Percentiles rank a stretch among this genome's conserved stretches.
These are phyloP conservation scores for Ernsta delagoae DNA, from an alignment of 2,888 invertebrate genomes.

Conservation along the genomic window DNA sequence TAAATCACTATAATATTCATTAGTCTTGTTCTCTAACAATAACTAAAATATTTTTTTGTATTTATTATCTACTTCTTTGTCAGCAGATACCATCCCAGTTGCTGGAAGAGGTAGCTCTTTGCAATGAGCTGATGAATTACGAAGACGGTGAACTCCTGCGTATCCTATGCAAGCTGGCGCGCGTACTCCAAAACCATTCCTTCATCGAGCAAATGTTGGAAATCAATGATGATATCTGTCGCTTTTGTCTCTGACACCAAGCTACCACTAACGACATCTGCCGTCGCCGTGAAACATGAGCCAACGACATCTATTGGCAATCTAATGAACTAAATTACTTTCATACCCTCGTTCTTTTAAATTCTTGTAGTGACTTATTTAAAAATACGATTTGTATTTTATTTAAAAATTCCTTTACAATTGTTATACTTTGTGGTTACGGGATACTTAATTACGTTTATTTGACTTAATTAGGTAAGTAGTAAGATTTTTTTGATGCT, in stretches of 20 bases:
- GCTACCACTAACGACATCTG: conserved; percentile 14
- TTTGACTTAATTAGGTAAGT: conserved; percentile 24
- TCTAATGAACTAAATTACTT: neutral
- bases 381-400: conserved; percentile 49
- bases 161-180: conserved; percentile 87
- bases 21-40: too few species aligned
- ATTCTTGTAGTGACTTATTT: conserved; percentile 28
- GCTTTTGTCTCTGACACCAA: conserved; percentile 86
- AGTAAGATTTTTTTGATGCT: conserved; percentile 25
- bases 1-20: too few species aligned
- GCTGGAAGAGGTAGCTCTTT: conserved; percentile 86
- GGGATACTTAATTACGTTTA: conserved; percentile 30
- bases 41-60: too few species aligned
- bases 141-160: conserved; percentile 86
- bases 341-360: neutral
- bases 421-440: conserved; percentile 27
- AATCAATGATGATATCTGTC: conserved; percentile 92
- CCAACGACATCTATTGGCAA: conserved; percentile 4
- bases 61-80: conserved; percentile 3
- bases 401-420: neutral
- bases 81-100: conserved; percentile 86
- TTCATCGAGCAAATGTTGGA: conserved; percentile 91
- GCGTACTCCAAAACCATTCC: conserved; percentile 87
- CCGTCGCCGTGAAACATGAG: neutral
- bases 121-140: conserved; percentile 90